These are phyloP conservation scores for Tetraneura akinire DNA, from an alignment of 1,140 invertebrate genomes.

Conservation along the genomic window DNA sequence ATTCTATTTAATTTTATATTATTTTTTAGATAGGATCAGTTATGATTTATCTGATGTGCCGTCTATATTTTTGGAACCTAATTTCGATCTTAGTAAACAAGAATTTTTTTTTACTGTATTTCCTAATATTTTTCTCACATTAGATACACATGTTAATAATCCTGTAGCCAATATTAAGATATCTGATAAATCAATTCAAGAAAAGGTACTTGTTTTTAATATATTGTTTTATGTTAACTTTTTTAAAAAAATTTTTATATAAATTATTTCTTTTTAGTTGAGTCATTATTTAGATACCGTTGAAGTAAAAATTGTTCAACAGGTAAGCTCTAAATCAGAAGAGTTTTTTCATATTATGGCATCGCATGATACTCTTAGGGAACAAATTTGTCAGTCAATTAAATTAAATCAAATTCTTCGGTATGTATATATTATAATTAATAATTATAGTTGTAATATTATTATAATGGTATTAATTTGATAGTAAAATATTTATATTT, in stretches of 20 bases:
- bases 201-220: slow-evolving; percentile 52
- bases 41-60: slow-evolving; percentile 73
- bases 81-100: slow-evolving; percentile 78
- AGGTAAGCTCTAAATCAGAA: slow-evolving; percentile 93
- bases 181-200: slow-evolving; percentile 46
- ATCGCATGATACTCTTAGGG: slow-evolving; percentile 90
- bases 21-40: slow-evolving; percentile 53
- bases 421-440: slow-evolving; percentile 55
- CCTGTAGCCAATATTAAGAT: slow-evolving; percentile 30
- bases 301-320: slow-evolving; percentile 92
- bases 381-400: slow-evolving; percentile 82
- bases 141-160: slow-evolving; percentile 13
- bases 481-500: no score
- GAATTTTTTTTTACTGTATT: slow-evolving; percentile 85
- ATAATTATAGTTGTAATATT: no score
- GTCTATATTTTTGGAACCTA: slow-evolving; percentile 81
- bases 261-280: slow-evolving; percentile 62
- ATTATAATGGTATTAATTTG: no score
- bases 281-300: slow-evolving; percentile 94
- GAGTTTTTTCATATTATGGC: slow-evolving; percentile 97
- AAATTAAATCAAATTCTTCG: slow-evolving; percentile 75
- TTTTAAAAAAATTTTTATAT: no score
- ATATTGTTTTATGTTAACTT: not conserved
- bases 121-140: slow-evolving; percentile 52
- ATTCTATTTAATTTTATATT: no score